phyloP scores from a whole-genome alignment of 2,113 vertebrate genomes.

The Bambusicola thoracicus region DNA sequence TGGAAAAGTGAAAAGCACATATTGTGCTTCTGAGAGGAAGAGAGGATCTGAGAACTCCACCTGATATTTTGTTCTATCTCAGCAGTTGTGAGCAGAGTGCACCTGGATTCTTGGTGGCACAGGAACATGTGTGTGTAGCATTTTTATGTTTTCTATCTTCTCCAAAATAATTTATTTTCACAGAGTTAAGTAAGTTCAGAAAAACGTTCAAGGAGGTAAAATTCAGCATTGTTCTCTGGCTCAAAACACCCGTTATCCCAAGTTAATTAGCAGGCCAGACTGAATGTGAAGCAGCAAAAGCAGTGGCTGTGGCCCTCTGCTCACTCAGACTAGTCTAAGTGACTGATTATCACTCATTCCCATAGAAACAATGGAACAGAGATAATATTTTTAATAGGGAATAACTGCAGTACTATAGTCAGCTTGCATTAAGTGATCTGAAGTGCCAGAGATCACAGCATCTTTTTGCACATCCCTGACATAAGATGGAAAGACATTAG shows the following conservation, averaged over 20 bases:
- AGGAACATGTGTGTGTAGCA: background rate
- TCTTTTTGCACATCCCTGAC: background rate
- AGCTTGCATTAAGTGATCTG: background rate
- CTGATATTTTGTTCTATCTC: constrained; percentile 25
- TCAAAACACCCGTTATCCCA: background rate
- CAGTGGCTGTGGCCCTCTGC: background rate
- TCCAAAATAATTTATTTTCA: background rate
- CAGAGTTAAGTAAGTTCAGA: background rate
- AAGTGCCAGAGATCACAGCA: background rate
- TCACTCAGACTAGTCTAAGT: background rate
- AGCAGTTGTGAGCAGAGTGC: background rate
- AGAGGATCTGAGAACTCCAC: background rate
- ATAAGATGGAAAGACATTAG: background rate
- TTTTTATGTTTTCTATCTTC: background rate
- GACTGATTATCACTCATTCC: background rate
- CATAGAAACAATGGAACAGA: background rate
- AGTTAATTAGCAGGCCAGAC: background rate
- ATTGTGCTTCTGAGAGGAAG: background rate
- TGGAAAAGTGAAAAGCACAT: background rate
- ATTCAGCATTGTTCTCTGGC: background rate
- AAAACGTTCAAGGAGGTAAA: background rate
- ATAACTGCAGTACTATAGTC: background rate
- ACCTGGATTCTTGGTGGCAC: background rate
- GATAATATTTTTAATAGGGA: background rate
- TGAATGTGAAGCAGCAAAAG: background rate